These are phyloP conservation scores for Pagrus major DNA, from an alignment of 2,113 vertebrate genomes.

Conservation along the genomic window DNA sequence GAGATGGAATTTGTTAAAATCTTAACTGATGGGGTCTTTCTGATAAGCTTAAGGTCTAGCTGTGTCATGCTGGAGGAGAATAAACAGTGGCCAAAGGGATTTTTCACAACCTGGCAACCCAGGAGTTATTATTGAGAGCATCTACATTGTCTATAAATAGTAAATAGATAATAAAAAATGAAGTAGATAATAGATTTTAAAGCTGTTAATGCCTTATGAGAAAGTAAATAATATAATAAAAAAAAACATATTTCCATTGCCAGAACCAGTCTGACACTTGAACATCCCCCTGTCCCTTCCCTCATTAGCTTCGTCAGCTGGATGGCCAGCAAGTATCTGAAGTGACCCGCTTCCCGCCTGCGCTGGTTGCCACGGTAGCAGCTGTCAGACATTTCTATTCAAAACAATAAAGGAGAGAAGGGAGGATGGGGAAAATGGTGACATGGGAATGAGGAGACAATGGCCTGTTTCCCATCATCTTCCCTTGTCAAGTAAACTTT, in stretches of 20 bases:
- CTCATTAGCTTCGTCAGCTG: slow-evolving; percentile 88
- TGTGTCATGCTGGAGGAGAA: neutral
- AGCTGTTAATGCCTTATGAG: neutral
- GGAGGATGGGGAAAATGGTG: slow-evolving; percentile 49
- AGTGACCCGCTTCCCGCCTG: slow-evolving; percentile 86
- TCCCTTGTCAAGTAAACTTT: slow-evolving; percentile 88
- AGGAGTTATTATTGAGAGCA: neutral
- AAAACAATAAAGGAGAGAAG: slow-evolving; percentile 61
- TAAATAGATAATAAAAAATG: too few species aligned
- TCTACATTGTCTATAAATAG: neutral
- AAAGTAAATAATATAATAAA: neutral
- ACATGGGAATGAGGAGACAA: slow-evolving; percentile 61
- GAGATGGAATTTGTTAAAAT: too few species aligned
- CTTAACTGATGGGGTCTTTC: neutral
- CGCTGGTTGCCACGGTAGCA: slow-evolving; percentile 84
- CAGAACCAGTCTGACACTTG: slow-evolving; percentile 4
- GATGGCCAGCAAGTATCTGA: slow-evolving; percentile 89
- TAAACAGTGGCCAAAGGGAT: neutral
- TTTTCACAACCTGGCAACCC: neutral
- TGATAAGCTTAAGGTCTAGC: neutral
- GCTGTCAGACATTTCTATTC: slow-evolving; percentile 85
- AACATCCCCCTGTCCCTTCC: slow-evolving; percentile 32
- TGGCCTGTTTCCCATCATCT: slow-evolving; percentile 62
- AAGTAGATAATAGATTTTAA: too few species aligned
- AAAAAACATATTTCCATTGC: neutral